phyloP scores from a whole-genome alignment of 1,140 invertebrate genomes.

The Drosophila ironensis region DNA sequence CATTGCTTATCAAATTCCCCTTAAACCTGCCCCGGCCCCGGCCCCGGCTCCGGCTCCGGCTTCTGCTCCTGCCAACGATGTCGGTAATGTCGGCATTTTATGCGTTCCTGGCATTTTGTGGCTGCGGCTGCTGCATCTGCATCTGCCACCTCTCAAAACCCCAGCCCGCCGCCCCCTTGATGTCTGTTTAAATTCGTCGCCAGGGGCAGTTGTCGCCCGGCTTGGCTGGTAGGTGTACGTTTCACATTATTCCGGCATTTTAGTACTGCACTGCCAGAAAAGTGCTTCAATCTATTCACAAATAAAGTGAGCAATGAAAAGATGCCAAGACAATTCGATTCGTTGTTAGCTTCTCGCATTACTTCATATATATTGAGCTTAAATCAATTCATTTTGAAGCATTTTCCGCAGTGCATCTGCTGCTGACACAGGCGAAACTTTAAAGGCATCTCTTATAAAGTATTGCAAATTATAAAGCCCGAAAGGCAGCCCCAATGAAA shows the following conservation, averaged over 20 bases:
- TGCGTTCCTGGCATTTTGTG: constrained; percentile 46
- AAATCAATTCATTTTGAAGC: background rate
- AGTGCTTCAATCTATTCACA: no score
- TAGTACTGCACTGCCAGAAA: constrained; percentile 3
- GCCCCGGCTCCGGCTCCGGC: background rate
- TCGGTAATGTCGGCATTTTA: constrained; percentile 43
- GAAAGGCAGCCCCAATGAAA: background rate
- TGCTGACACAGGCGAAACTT: background rate
- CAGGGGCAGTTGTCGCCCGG: constrained; percentile 47
- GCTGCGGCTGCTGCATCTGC: constrained; percentile 39
- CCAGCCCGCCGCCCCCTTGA: background rate
- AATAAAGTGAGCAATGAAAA: no score
- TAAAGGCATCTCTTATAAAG: background rate
- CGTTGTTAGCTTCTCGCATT: no score
- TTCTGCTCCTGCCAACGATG: background rate
- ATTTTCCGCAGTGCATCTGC: background rate
- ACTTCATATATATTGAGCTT: background rate
- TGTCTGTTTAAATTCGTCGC: constrained; percentile 56
- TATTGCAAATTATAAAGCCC: background rate
- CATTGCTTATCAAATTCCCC: constrained; percentile 39
- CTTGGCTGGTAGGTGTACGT: constrained; percentile 50
- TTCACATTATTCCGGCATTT: constrained; percentile 50
- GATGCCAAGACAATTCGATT: no score
- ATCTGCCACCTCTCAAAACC: constrained; percentile 7
- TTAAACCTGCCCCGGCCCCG: background rate